phyloP scores from a whole-genome alignment of 2,113 vertebrate genomes.

The Myiagra hebetior region DNA sequence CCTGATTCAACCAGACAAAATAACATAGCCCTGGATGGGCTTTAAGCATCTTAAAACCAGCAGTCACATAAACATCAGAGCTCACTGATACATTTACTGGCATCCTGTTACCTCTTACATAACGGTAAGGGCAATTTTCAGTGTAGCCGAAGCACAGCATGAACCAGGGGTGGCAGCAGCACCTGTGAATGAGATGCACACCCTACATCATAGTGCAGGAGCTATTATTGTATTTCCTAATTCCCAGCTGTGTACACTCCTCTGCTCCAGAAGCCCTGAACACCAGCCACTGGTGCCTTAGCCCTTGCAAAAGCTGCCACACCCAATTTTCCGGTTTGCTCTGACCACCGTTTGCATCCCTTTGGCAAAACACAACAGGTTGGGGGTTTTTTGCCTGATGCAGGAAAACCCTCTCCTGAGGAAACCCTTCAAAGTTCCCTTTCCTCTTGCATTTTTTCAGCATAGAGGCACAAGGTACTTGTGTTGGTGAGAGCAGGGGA shows the following conservation, averaged over 20 bases:
- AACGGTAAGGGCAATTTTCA: background rate
- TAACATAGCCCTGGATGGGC: rapidly evolving
- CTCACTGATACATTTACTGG: rapidly evolving
- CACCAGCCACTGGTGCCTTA: background rate
- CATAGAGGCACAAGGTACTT: background rate
- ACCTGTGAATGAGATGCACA: background rate
- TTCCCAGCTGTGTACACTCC: rapidly evolving
- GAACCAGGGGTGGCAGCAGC: background rate
- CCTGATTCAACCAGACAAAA: background rate
- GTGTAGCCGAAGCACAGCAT: rapidly evolving
- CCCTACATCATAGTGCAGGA: background rate
- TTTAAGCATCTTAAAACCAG: background rate
- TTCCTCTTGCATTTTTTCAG: background rate
- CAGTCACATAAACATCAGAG: background rate
- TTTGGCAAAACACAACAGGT: rapidly evolving
- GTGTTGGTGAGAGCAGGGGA: background rate
- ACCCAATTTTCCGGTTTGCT: background rate
- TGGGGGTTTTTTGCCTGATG: background rate
- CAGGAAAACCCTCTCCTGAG: background rate
- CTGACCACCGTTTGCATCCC: background rate
- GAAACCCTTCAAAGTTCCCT: background rate
- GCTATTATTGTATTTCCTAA: background rate
- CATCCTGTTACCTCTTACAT: background rate
- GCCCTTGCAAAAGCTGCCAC: background rate
- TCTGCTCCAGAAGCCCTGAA: background rate